Evolutionary conservation across 2,113 vertebrate species (phyloP), one percentile per base, ranked within the genome.

Genomic region (Malurus alboscapulatus): DNA sequence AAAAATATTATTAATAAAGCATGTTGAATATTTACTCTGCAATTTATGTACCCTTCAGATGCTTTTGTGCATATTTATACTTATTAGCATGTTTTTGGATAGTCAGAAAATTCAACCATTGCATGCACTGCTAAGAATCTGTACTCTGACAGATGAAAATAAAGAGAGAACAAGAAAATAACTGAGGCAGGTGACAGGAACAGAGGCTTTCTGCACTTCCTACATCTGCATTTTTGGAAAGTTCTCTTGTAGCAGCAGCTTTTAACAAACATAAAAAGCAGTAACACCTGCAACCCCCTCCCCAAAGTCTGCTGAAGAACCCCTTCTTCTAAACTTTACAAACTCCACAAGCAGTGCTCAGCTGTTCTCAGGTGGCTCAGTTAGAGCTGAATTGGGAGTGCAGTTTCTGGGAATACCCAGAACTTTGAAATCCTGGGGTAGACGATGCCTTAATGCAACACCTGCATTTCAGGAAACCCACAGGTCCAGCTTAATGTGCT

Each of bases 361-460:
- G 1, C 3, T 9, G 32, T 8, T 5, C 17, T 8, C 12, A 8
- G 30, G 11, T 20, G 17, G 9, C 72, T 38, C 12, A 58, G 2
- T 22, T 4, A 22, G 44, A 50, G 22, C 13, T 15, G 29, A 32
- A 21, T 7, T 4, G 2, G 11, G 25, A 55, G 27, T 1, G 3
- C 2, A 5, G 38, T 59, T 74, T 16, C 34, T 40, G 29, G 61
- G 25, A 88, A 73, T 40, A 76, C 18, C 7, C 67, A 51, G 14
- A 17, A 29, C 6, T 26, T 2, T 17, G 42, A 29, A 62, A 45
- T 0, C 17, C 25, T 30, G 67, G 74, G 36, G 20, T 6, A n/a
- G 24, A 7, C 18, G 62, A 20, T 40, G 22, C 36, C 36, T 61
- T 53, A 42, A 29, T 6, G 2, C 1, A 44, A 1, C 4, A 30